Evolutionary conservation across 2,888 invertebrate genomes (phyloP).

Genomic region (Hedya salicella): DNA sequence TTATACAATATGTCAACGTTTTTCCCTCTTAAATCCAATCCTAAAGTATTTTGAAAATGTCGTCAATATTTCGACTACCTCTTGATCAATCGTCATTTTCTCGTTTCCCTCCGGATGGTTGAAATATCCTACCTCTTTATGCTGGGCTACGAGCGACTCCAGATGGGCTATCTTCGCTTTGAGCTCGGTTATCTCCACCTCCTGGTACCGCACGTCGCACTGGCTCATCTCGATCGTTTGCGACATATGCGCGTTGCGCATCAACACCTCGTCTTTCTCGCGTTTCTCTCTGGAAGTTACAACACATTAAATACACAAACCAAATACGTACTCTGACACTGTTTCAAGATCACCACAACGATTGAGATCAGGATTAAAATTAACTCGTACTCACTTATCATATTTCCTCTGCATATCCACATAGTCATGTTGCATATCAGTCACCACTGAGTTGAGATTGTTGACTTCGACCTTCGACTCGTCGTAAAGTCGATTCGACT

Average conservation of each 20-base stretch:
- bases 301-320: not conserved
- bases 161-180: slow-evolving; percentile 83
- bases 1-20: too few relatives aligned
- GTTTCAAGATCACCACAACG: too few relatives aligned
- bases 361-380: too few relatives aligned
- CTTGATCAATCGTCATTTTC: slow-evolving; percentile 34
- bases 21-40: too few relatives aligned
- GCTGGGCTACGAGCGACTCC: slow-evolving; percentile 82
- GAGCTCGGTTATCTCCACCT: slow-evolving; percentile 86
- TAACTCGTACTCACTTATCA: slow-evolving; percentile 67
- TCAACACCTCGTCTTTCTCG: slow-evolving; percentile 90
- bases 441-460: slow-evolving; percentile 70
- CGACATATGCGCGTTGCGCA: slow-evolving; percentile 93
- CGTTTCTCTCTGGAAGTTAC: slow-evolving; percentile 87
- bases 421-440: slow-evolving; percentile 76
- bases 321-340: too few relatives aligned
- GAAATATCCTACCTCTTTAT: slow-evolving; percentile 70
- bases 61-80: too few relatives aligned
- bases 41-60: too few relatives aligned
- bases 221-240: slow-evolving; percentile 91
- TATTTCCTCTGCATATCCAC: slow-evolving; percentile 73
- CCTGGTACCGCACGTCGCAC: slow-evolving; percentile 89
- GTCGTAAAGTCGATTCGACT: slow-evolving; percentile 75
- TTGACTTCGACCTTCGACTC: slow-evolving; percentile 82
- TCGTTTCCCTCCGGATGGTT: not conserved